Evolutionary conservation across 2,113 vertebrate genomes (phyloP).

Genomic region (Vidua chalybeata): DNA sequence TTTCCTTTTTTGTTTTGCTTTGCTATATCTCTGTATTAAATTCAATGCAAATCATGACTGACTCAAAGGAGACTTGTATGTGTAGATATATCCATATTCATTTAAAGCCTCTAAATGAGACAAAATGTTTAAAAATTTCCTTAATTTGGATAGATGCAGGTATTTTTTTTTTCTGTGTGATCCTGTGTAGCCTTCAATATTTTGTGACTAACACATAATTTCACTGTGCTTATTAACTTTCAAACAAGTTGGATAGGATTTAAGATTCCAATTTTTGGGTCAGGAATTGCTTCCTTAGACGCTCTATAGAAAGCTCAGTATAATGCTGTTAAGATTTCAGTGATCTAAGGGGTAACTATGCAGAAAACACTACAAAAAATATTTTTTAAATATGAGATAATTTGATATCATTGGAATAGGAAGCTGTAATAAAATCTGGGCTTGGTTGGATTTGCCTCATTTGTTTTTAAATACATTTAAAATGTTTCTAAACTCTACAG

Average conservation of each 20-base stretch:
- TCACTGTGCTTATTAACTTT: neutral
- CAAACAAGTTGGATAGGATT: neutral
- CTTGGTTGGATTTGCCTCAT: neutral
- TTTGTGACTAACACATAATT: neutral
- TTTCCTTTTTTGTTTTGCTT: slow-evolving; percentile 57
- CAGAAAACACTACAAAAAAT: neutral
- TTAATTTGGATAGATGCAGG: neutral
- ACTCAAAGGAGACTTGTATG: neutral
- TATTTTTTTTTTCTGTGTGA: neutral
- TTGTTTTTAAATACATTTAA: neutral
- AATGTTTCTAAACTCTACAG: neutral
- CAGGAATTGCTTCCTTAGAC: neutral
- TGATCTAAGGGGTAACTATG: neutral
- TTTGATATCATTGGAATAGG: neutral
- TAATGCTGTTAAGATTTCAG: neutral
- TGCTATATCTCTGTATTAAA: neutral
- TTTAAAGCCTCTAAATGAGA: neutral
- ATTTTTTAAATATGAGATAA: neutral
- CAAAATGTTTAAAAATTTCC: neutral
- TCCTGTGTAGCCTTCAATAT: neutral
- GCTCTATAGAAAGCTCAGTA: neutral
- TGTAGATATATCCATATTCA: neutral
- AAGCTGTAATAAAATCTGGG: neutral
- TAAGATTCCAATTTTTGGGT: neutral
- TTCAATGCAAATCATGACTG: slow-evolving; percentile 10